Percentiles rank a stretch among this genome's conserved stretches.
Evolutionary conservation across 2,888 invertebrate genomes (phyloP).

Genomic region (Calameuta pallipes): DNA sequence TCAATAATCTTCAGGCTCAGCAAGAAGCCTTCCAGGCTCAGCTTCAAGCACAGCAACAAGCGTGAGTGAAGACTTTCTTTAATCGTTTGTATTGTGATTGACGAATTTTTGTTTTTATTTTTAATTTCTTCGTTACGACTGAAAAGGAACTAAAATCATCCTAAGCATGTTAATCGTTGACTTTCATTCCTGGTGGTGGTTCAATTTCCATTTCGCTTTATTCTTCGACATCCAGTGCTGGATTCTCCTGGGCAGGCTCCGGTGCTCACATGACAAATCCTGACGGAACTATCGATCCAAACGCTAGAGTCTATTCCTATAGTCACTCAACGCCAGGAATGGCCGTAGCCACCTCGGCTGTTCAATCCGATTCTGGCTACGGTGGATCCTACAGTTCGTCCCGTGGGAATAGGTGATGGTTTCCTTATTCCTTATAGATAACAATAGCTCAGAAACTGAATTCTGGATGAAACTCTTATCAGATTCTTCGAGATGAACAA

Average conservation of each 20-base stretch:
- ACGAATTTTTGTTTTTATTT: neutral
- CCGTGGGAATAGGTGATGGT: conserved; percentile 35
- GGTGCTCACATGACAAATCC: conserved; percentile 37
- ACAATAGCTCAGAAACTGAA: neutral
- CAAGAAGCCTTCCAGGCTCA: conserved; percentile 33
- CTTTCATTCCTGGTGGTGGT: conserved; percentile 19
- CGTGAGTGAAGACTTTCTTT: conserved; percentile 36
- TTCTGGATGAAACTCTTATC: neutral
- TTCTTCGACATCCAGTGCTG: conserved; percentile 17
- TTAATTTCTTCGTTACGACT: neutral
- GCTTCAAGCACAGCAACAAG: conserved; percentile 41
- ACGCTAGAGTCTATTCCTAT: conserved; percentile 30
- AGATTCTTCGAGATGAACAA: conserved; percentile 33
- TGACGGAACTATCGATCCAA: conserved; percentile 31
- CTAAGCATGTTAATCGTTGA: neutral
- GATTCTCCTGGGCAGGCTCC: conserved; percentile 23
- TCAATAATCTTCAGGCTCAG: conserved; percentile 39
- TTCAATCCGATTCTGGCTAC: conserved; percentile 25
- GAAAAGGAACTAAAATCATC: neutral
- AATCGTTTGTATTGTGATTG: neutral
- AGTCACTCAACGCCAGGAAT: conserved; percentile 26
- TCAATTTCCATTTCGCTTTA: conserved; percentile 19
- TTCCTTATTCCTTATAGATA: neutral
- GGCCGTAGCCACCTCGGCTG: conserved; percentile 16
- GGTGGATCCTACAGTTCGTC: conserved; percentile 23